Conservation (phyloP, 2,113 vertebrate species). For the Zosterops borbonicus region DNA sequence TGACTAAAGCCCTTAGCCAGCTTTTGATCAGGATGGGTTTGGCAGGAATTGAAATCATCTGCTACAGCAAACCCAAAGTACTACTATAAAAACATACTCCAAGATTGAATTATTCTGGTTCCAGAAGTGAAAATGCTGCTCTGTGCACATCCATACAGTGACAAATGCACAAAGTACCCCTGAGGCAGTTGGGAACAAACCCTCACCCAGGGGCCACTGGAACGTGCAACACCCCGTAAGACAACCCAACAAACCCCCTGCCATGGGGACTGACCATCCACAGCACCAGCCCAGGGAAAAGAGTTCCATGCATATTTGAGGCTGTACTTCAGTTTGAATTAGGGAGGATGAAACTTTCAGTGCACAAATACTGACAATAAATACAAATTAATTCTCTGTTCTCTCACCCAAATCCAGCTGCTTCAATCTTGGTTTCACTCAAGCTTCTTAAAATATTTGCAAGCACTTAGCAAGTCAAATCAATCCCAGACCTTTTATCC, state of each 20-base stretch:
- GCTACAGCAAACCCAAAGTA: background rate
- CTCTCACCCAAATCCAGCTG: background rate
- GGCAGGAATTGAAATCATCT: slow-evolving; percentile 27
- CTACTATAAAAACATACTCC: background rate
- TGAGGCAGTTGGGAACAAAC: background rate
- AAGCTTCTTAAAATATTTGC: background rate
- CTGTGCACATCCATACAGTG: background rate
- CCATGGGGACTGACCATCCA: background rate
- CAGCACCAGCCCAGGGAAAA: background rate
- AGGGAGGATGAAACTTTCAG: background rate
- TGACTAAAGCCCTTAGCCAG: background rate
- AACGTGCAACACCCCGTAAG: background rate
- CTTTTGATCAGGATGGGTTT: background rate
- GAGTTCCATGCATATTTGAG: background rate
- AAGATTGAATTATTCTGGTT: background rate
- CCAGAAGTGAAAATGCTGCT: background rate
- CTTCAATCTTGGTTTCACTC: background rate
- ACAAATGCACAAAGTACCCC: background rate
- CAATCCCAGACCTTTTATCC: background rate
- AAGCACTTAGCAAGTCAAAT: background rate
- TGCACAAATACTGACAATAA: background rate
- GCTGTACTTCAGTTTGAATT: background rate
- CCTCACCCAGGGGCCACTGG: background rate
- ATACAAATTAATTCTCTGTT: background rate
- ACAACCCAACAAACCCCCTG: background rate